Conservation (phyloP, 2,888 invertebrate genomes). For the Acronicta psi region DNA sequence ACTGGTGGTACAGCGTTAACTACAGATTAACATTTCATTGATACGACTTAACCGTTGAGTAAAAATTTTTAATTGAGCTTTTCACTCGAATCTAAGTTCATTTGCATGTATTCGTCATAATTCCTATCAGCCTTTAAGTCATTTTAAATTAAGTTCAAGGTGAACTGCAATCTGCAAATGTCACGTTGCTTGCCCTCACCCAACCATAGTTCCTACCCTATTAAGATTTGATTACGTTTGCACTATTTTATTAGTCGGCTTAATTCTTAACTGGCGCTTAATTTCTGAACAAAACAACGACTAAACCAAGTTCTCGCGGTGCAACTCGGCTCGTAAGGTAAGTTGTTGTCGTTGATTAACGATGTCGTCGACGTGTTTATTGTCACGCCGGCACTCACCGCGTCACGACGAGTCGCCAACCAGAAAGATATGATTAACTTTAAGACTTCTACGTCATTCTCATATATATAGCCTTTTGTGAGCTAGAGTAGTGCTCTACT, state of each 20-base stretch:
- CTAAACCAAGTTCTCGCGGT: slow-evolving; percentile 34
- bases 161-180: no score
- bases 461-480: neutral
- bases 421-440: slow-evolving; percentile 44
- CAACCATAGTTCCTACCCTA: no score
- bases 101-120: no score
- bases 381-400: slow-evolving; percentile 63
- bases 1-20: slow-evolving; percentile 45
- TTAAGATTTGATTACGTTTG: neutral
- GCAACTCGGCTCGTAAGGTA: slow-evolving; percentile 69
- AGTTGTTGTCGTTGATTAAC: slow-evolving; percentile 81
- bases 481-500: neutral
- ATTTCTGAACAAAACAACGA: slow-evolving; percentile 24
- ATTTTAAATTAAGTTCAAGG: no score
- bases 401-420: slow-evolving; percentile 31
- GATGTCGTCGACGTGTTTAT: slow-evolving; percentile 83
- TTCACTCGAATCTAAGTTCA: no score
- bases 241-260: neutral
- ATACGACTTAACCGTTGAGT: no score
- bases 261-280: slow-evolving; percentile 22
- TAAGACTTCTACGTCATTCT: slow-evolving; percentile 30
- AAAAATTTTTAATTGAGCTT: no score
- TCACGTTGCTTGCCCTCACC: no score
- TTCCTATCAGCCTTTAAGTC: no score
- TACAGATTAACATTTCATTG: slow-evolving; percentile 11